These are phyloP conservation scores for Colletes gigas DNA, from an alignment of 1,140 invertebrate species.

Conservation along the genomic window DNA sequence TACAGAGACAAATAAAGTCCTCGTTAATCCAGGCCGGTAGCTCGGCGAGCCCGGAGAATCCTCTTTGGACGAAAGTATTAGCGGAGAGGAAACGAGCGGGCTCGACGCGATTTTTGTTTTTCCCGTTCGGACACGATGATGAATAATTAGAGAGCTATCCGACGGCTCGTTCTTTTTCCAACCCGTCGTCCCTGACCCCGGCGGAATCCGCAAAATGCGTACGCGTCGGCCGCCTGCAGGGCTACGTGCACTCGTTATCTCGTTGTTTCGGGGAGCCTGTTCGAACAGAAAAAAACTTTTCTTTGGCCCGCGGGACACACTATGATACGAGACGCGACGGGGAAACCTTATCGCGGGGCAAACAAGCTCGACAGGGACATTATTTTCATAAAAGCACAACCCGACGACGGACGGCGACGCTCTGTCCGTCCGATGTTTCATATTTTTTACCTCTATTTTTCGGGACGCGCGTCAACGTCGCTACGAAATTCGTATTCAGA, in stretches of 20 bases:
- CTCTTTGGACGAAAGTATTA: constrained; percentile 62
- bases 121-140: constrained; percentile 50
- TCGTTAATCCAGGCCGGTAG: constrained; percentile 58
- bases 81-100: constrained; percentile 47
- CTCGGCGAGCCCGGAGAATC: constrained; percentile 39
- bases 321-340: constrained; percentile 18
- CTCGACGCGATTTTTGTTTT: constrained; percentile 42
- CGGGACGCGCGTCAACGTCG: no score
- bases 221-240: constrained; percentile 19
- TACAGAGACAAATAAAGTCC: constrained; percentile 44
- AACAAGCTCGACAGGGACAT: constrained; percentile 48
- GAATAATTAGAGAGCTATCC: constrained; percentile 60
- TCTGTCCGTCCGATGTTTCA: no score
- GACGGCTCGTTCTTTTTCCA: neutral
- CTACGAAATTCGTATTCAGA: no score
- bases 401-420: neutral
- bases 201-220: constrained; percentile 35
- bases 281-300: constrained; percentile 43
- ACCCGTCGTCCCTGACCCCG: neutral
- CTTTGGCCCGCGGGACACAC: constrained; percentile 13
- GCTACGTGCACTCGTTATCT: constrained; percentile 53
- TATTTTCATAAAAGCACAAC: constrained; percentile 39
- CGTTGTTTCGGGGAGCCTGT: constrained; percentile 45
- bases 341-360: constrained; percentile 44
- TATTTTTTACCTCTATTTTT: no score